Base-by-base conservation (phyloP, 1,140 invertebrate species). In the Zaprionus capensis region DNA sequence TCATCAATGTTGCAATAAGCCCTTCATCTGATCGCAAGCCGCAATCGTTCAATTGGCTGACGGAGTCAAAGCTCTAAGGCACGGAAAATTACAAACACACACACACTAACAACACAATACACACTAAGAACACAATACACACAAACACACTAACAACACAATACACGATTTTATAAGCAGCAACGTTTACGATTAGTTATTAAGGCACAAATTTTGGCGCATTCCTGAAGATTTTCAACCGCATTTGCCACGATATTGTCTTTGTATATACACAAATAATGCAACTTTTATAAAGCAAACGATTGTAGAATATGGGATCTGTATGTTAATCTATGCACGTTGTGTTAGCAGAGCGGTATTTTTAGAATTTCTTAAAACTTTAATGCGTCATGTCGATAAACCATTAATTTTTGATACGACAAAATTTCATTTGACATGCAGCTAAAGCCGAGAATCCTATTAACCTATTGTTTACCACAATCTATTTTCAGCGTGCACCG, bases 1-100 rank as follows among this genome's bases (percentile, higher is more conserved):
- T 99, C 49, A 97, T 99, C 70, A 99, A 99, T 91, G 96, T 99
- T 20, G 95, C 97, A 81, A 99, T 99, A 31, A 96, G 95, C 92
- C 97, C 98, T 14, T 94, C 95, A 75, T 96, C 98, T 44, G 97
- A 97, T 91, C 95, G 98, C 73, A 99, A 99, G 93, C 95, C 96
- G 63, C 98, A 99, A 94, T 95, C 96, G 34, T 98, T 97, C 91
- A 96, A 94, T 81, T 99, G 98, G 98, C 93, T 99, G 3, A 99
- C 98, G 1, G 96, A 98, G 93, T 97, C 97, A 22, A 98, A 98
- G 93, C 93, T 98, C 70, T 97, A 94, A 95, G 80, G 73, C 69
- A 67, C 66, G 68, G 55, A 55, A 22, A 56, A 31, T 15, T 12
- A 49, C 17, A 36, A 4, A 36, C 14, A 53, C 46, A 28, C 15